phyloP scores from a whole-genome alignment of 2,797 vertebrate genomes.

The Etheostoma perlongum region DNA sequence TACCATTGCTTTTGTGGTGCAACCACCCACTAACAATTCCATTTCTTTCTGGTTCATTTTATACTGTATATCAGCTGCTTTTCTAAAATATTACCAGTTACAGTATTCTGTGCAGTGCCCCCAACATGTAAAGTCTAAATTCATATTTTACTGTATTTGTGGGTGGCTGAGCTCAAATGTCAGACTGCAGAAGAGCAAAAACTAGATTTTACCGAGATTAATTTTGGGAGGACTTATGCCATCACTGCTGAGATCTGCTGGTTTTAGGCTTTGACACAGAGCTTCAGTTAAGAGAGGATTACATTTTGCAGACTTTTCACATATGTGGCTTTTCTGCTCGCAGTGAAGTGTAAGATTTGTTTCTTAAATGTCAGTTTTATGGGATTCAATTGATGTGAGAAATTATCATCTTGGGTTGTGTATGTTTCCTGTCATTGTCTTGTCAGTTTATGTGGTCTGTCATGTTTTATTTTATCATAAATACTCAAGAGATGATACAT shows the following conservation, averaged over 20 bases:
- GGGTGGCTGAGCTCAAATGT: constrained; percentile 32
- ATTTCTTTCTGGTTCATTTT: neutral
- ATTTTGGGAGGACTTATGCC: constrained; percentile 58
- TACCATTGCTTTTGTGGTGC: neutral
- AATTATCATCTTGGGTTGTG: constrained; percentile 1
- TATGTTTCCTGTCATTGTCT: constrained; percentile 18
- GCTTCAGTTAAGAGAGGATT: constrained; percentile 56
- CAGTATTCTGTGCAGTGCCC: constrained; percentile 1
- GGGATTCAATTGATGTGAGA: constrained; percentile 4
- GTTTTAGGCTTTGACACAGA: constrained; percentile 27
- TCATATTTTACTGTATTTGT: constrained; percentile 18
- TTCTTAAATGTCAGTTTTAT: constrained; percentile 13
- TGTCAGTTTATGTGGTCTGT: neutral
- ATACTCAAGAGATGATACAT: neutral
- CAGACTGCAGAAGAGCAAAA: constrained; percentile 41
- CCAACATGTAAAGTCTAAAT: constrained; percentile 20
- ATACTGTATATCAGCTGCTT: neutral
- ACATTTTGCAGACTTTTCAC: constrained; percentile 46
- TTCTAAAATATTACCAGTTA: neutral
- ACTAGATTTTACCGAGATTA: constrained; percentile 64
- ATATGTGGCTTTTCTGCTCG: constrained; percentile 33
- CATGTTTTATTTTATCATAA: constrained; percentile 10
- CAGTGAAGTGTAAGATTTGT: constrained; percentile 8
- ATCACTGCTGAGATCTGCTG: constrained; percentile 51
- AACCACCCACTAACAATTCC: neutral